These are phyloP conservation scores for Sebastes nivosus DNA, from an alignment of 2,797 vertebrate species.

Conservation along the genomic window DNA sequence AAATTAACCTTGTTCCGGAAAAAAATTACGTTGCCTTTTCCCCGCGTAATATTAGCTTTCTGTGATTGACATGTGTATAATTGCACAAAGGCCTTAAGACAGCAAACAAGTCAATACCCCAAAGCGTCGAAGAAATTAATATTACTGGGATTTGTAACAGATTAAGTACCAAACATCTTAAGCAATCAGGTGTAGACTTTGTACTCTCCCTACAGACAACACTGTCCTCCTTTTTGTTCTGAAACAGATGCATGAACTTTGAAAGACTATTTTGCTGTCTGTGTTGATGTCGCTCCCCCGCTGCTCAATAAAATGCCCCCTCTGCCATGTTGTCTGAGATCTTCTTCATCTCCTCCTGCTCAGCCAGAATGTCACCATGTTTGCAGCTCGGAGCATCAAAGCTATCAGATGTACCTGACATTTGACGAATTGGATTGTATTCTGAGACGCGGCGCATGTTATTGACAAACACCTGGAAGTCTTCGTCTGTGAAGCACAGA, in stretches of 20 bases:
- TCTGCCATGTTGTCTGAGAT: conserved; percentile 8
- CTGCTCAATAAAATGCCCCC: conserved; percentile 28
- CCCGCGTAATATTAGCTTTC: too few relatives aligned
- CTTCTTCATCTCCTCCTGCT: background rate
- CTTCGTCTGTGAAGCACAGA: conserved; percentile 39
- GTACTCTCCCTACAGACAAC: background rate
- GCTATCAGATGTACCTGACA: conserved; percentile 56
- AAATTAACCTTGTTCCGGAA: too few relatives aligned
- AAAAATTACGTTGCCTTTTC: too few relatives aligned
- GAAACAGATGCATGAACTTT: conserved; percentile 24
- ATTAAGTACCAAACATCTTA: background rate
- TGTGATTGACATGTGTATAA: background rate
- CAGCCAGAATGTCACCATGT: conserved; percentile 43
- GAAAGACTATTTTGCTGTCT: conserved; percentile 8
- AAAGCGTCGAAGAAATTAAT: background rate
- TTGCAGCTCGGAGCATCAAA: conserved; percentile 41
- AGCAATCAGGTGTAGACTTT: background rate
- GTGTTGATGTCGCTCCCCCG: conserved; percentile 12
- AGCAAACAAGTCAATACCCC: too few relatives aligned
- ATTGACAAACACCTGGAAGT: conserved; percentile 53
- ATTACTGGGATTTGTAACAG: background rate
- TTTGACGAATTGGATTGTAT: conserved; percentile 49
- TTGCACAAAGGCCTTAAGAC: too few relatives aligned
- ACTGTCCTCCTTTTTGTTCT: conserved; percentile 10
- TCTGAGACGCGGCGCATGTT: conserved; percentile 11